Conservation (phyloP, 2,888 invertebrate genomes). For the Malthinus flaveolus region DNA sequence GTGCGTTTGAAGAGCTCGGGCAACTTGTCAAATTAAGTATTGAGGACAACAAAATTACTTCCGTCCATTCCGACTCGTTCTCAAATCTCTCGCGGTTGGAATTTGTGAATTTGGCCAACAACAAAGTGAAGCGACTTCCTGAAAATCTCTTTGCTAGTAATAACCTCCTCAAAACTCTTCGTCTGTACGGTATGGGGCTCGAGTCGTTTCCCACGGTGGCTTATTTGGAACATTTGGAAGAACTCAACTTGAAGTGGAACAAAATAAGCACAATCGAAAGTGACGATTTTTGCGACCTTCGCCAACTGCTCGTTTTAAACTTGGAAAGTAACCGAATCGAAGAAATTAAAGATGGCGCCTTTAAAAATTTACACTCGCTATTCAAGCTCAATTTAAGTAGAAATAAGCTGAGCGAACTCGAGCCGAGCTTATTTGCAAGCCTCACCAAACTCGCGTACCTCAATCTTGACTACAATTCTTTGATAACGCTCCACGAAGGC, state of each 20-base stretch:
- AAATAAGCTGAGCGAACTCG: not conserved
- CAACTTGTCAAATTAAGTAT: conserved; percentile 41
- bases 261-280: not conserved
- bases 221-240: not conserved
- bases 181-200: not conserved
- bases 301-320: not conserved
- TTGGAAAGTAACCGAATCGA: not conserved
- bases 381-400: not conserved
- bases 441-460: not conserved
- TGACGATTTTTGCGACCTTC: not conserved
- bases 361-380: not conserved
- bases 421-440: not conserved
- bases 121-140: not conserved
- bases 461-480: not conserved
- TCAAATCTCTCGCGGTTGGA: conserved; percentile 6
- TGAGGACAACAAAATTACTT: conserved; percentile 38
- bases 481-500: not conserved
- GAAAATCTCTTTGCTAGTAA: conserved; percentile 4
- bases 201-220: not conserved
- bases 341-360: not conserved
- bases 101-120: not conserved
- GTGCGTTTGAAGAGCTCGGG: conserved; percentile 43
- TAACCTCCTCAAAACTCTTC: not conserved
- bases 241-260: not conserved
- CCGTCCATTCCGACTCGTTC: conserved; percentile 29